Percentiles rank a stretch among this genome's conserved stretches.
phyloP scores from a whole-genome alignment of 2,888 invertebrate species.

The Drosophila quinaria region DNA sequence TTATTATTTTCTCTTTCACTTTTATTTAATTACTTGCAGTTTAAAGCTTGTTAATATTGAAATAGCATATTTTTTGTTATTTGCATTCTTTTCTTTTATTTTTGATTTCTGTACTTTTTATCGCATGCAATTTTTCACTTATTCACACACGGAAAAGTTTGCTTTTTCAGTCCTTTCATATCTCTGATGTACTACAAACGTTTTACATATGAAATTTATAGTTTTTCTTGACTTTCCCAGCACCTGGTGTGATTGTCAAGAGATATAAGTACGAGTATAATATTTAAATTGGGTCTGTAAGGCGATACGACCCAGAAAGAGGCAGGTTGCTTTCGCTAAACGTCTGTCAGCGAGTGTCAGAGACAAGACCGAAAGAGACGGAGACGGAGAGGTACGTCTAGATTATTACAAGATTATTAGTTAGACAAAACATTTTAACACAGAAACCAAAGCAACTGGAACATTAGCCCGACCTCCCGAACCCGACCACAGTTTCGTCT shows the following conservation, averaged over 20 bases:
- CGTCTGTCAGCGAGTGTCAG: slow-evolving; percentile 24
- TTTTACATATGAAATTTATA: slow-evolving; percentile 41
- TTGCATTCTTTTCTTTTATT: slow-evolving; percentile 26
- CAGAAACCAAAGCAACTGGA: slow-evolving; percentile 84
- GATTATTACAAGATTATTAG: slow-evolving; percentile 79
- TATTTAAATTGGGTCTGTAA: slow-evolving; percentile 54
- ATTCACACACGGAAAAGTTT: slow-evolving; percentile 42
- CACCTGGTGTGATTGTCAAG: slow-evolving; percentile 31
- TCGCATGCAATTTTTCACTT: slow-evolving; percentile 48
- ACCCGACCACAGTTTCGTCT: slow-evolving; percentile 29
- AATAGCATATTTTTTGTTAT: neutral
- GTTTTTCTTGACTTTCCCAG: slow-evolving; percentile 15
- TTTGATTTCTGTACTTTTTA: slow-evolving; percentile 16
- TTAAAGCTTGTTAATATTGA: slow-evolving; percentile 4
- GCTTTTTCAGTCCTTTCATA: slow-evolving; percentile 46
- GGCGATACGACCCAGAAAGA: slow-evolving; percentile 53
- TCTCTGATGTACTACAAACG: slow-evolving; percentile 77
- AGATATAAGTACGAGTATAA: slow-evolving; percentile 1
- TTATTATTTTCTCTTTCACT: slow-evolving; percentile 1
- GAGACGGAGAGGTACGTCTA: slow-evolving; percentile 42
- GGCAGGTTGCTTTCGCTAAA: slow-evolving; percentile 29
- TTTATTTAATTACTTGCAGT: slow-evolving; percentile 13
- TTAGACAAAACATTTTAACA: slow-evolving; percentile 77
- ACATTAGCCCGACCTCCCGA: slow-evolving; percentile 66
- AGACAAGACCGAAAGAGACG: neutral